These are phyloP conservation scores for Lycophotia porphyrea DNA, from an alignment of 2,888 invertebrate species.

Conservation along the genomic window DNA sequence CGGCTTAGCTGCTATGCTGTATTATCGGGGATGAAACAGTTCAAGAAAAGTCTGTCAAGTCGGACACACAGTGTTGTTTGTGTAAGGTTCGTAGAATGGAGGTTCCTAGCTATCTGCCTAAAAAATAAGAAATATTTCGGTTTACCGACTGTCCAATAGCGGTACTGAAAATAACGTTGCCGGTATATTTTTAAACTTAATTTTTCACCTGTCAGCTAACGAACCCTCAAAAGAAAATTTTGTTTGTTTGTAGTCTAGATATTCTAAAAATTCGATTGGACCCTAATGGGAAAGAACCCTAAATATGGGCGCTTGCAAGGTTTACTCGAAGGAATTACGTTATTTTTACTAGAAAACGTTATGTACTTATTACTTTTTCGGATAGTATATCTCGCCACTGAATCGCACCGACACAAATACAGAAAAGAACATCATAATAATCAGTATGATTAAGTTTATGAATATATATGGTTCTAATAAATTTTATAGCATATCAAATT, in stretches of 20 bases:
- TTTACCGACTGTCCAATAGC: background rate
- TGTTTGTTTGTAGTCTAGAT: background rate
- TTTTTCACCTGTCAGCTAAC: too few relatives aligned
- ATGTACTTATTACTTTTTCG: background rate
- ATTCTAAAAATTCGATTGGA: background rate
- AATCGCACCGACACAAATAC: background rate
- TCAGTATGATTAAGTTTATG: constrained; percentile 26
- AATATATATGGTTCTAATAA: constrained; percentile 31
- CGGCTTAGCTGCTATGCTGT: background rate
- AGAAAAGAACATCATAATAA: constrained; percentile 1
- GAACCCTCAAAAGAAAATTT: too few relatives aligned
- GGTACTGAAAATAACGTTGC: background rate
- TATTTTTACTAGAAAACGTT: background rate
- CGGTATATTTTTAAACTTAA: background rate
- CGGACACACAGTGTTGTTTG: background rate
- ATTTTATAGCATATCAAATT: constrained; percentile 20
- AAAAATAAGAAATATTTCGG: background rate
- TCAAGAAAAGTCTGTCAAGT: background rate
- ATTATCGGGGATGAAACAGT: background rate
- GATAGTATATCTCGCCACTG: background rate
- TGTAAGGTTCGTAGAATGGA: background rate
- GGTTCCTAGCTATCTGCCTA: background rate
- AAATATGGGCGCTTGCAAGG: background rate
- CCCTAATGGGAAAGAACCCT: background rate
- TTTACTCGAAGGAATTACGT: background rate